Evolutionary conservation across 2,113 vertebrate species (phyloP), one percentile per base, ranked within the genome.

Genomic region (Pteropus alecto): DNA sequence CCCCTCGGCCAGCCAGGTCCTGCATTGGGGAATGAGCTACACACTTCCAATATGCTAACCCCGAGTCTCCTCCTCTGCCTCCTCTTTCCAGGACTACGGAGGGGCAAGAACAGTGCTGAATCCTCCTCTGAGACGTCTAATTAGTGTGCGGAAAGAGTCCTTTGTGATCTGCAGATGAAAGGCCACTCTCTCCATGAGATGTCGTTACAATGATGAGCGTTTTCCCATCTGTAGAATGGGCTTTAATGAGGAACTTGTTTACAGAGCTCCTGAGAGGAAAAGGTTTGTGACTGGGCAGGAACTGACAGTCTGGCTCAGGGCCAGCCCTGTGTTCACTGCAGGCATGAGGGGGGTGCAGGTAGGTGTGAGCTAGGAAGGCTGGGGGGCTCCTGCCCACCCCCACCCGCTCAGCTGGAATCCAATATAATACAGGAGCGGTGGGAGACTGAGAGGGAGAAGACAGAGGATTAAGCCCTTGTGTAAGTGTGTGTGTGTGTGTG

Each of bases 191-290:
- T 58, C 65, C 41, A 0, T 13, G 70, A 61, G 4, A 81, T 54
- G 81, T 94, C 85, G 88, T 96, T 33, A 70, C 19, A 2, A 7
- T 14, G 60, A 89, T 41, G n/a, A 61, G 56, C 60, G 70, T 90
- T 61, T 95, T 60, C 38, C 48, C 67, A 51, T 82, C 95, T 93
- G 88, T 73, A 73, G 91, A 95, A 93, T 74, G 91, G 95, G 67
- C 51, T 22, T 56, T 76, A 43, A 88, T 43, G 85, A 97, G 79
- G 28, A 22, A 1, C 12, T 87, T 67, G 65, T 97, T 96, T 51
- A 84, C 12, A 22, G 24, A 85, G 35, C 58, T 65, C 38, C 63
- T 5, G 54, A 95, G 86, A 97, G 67, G 41, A 85, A 97, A 96
- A 87, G 87, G 43, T 30, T 28, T 5, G 46, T 24, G n/a, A 41